A percentile compares a stretch with the other conserved stretches of the same genome.
phyloP scores from a whole-genome alignment of 2,888 invertebrate species.

The Cheilosia scutellata region DNA sequence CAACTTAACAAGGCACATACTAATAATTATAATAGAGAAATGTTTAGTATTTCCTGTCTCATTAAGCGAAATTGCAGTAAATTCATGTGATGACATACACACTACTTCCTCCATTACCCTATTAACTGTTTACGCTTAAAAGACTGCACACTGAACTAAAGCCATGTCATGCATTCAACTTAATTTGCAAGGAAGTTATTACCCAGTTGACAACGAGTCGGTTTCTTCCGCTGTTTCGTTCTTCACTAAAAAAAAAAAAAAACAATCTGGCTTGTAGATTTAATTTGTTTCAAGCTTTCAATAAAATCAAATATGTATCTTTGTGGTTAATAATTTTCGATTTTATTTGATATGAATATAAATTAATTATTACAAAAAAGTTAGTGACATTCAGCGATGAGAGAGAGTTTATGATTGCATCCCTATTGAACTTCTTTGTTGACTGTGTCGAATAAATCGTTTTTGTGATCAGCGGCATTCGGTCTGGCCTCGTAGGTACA shows the following conservation, averaged over 20 bases:
- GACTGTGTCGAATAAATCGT: conserved; percentile 87
- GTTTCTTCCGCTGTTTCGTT: too few relatives aligned
- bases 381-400: background rate
- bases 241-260: too few relatives aligned
- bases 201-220: too few relatives aligned
- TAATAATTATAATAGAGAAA: too few relatives aligned
- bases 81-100: background rate
- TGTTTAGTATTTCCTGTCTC: too few relatives aligned
- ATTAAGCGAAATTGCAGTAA: too few relatives aligned
- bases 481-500: conserved; percentile 95
- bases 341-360: background rate
- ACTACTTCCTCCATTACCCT: background rate
- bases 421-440: conserved; percentile 86
- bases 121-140: background rate
- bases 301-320: too few relatives aligned
- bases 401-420: background rate
- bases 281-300: too few relatives aligned
- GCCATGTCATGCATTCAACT: background rate
- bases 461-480: conserved; percentile 93
- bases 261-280: too few relatives aligned
- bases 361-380: background rate
- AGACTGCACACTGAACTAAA: conserved; percentile 6
- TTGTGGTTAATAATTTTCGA: too few relatives aligned
- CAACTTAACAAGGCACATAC: too few relatives aligned
- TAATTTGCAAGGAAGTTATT: too few relatives aligned